phyloP scores from a whole-genome alignment of 2,797 vertebrate species.

The Helarctos malayanus region DNA sequence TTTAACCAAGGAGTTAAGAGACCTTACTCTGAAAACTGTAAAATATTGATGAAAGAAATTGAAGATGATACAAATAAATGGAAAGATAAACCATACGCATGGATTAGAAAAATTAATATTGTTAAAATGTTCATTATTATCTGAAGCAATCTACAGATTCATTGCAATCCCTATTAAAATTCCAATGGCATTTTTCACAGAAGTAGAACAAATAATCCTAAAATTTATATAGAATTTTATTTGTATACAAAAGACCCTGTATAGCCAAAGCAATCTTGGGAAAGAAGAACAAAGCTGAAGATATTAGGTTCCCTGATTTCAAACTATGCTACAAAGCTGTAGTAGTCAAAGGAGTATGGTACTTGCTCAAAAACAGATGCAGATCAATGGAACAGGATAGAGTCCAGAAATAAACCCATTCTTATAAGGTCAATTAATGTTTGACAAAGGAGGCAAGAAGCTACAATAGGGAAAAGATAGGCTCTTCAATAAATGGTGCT shows the following conservation, averaged over 20 bases:
- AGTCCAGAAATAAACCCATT: neutral
- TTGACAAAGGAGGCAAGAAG: neutral
- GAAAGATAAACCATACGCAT: neutral
- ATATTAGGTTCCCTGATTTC: neutral
- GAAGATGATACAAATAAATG: neutral
- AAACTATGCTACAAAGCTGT: neutral
- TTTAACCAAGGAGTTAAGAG: neutral
- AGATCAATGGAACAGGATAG: neutral
- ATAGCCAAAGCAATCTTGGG: neutral
- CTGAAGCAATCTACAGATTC: neutral
- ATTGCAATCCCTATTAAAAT: neutral
- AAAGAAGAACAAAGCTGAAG: neutral
- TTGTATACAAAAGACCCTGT: neutral
- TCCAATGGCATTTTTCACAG: neutral
- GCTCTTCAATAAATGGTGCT: neutral
- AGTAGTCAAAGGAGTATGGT: neutral
- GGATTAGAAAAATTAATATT: neutral
- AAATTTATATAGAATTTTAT: neutral
- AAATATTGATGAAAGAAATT: neutral
- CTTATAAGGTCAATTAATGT: neutral
- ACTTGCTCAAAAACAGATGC: neutral
- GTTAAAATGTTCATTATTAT: neutral
- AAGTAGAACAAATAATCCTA: neutral
- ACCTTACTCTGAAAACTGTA: neutral
- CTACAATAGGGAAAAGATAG: neutral